Percentiles rank a stretch among this genome's conserved stretches.
These are phyloP conservation scores for Garra rufa DNA, from an alignment of 2,113 vertebrate species.

Conservation along the genomic window DNA sequence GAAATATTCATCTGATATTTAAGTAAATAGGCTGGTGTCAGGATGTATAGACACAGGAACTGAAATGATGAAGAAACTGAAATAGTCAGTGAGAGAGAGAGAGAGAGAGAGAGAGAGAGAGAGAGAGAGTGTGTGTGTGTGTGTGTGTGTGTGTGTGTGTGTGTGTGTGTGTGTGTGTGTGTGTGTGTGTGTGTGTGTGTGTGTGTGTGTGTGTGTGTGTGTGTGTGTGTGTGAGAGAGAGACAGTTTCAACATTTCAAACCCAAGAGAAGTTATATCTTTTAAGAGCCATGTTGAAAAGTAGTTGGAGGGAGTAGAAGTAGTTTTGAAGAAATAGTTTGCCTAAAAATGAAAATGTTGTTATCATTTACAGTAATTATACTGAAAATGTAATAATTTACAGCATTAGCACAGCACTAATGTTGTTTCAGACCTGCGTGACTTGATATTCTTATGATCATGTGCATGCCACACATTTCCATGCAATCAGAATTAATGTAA, in stretches of 20 bases:
- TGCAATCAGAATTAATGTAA: too few relatives aligned
- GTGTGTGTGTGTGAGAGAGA: neutral
- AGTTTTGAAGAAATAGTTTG: neutral
- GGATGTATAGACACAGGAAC: neutral
- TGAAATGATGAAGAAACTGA: neutral
- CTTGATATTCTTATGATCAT: too few relatives aligned
- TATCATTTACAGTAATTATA: neutral
- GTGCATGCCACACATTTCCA: too few relatives aligned
- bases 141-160: neutral
- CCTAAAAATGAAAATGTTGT: neutral
- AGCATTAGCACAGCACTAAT: neutral
- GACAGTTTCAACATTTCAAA: neutral
- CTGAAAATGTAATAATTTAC: neutral
- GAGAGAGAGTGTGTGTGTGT: neutral
- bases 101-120: too few relatives aligned
- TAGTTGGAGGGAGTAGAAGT: too few relatives aligned
- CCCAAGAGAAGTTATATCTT: neutral
- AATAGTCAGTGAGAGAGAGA: neutral
- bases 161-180: neutral
- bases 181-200: neutral
- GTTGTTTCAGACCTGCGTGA: neutral
- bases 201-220: neutral
- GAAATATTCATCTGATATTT: slow-evolving; percentile 4
- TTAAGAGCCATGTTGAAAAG: neutral
- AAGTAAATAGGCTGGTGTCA: neutral